These are phyloP conservation scores for Pogonocherus hispidulus DNA, from an alignment of 2,888 invertebrate species.

Conservation along the genomic window DNA sequence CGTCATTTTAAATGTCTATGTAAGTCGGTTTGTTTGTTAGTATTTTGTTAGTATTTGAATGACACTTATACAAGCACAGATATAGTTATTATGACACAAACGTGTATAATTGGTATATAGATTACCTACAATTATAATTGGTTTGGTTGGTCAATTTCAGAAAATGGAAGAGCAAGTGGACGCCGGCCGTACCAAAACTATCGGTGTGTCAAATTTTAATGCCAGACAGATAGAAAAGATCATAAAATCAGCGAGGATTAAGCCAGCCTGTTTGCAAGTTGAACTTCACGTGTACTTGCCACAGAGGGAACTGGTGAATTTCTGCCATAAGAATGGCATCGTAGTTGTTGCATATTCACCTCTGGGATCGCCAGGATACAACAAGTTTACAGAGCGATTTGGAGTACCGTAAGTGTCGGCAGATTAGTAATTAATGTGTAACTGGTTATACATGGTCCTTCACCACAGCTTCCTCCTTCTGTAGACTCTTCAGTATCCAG, in stretches of 20 bases:
- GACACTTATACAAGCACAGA: too few relatives aligned
- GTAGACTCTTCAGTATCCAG: too few relatives aligned
- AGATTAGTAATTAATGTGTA: too few relatives aligned
- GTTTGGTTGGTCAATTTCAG: conserved; percentile 33
- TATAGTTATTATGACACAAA: too few relatives aligned
- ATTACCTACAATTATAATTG: too few relatives aligned
- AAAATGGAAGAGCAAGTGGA: conserved; percentile 78
- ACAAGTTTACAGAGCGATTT: conserved; percentile 65
- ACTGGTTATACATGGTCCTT: too few relatives aligned
- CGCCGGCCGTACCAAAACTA: conserved; percentile 80
- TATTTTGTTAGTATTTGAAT: too few relatives aligned
- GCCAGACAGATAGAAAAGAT: conserved; percentile 77
- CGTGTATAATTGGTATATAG: too few relatives aligned
- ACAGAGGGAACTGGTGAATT: conserved; percentile 66
- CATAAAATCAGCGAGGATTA: conserved; percentile 69
- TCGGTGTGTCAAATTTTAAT: conserved; percentile 89
- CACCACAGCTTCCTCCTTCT: too few relatives aligned
- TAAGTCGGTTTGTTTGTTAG: too few relatives aligned
- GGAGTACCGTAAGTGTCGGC: conserved; percentile 28
- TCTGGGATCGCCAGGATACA: conserved; percentile 65
- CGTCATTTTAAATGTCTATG: too few relatives aligned
- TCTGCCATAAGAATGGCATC: conserved; percentile 38
- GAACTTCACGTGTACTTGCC: conserved; percentile 72
- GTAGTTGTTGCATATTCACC: conserved; percentile 65
- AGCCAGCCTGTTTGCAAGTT: conserved; percentile 76